Evolutionary conservation across 2,113 vertebrate species (phyloP), one percentile per base, ranked within the genome.

Genomic region (Odontesthes bonariensis): DNA sequence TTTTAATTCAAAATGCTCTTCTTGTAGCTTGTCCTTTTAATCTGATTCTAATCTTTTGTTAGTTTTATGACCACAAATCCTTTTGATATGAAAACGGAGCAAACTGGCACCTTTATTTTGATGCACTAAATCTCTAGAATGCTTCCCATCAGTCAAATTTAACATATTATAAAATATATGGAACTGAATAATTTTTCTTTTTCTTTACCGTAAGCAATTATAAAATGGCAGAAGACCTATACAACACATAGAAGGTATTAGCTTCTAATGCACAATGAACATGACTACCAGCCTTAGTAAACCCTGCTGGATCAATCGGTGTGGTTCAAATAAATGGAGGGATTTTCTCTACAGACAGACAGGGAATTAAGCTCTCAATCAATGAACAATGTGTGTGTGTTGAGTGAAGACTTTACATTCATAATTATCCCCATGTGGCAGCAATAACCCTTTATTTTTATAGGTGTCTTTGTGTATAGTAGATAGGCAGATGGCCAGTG

Each of bases 351-450:
- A 65, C 65, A 83, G 86, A 88, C 86, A 83, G 74, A 90, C 52
- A 14, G 53, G 35, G 79, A 85, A 87, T 87, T 82, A 86, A 86
- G 63, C 75, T 79, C 76, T 88, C 75, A 86, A 86, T 93, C 86
- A 93, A 89, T 89, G 86, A 77, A 52, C 70, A 64, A 44, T 57
- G 65, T 55, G 60, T 63, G 78, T 62, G 47, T 75, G 59, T 46
- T 78, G 79, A 88, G 62, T 71, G 72, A 87, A 79, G 79, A 73
- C 51, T 65, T 79, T 44, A 53, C 53, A 49, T 62, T 81, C 72
- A 77, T 85, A 82, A 91, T 86, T 82, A 86, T 86, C 69, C 68
- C 79, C 22, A 66, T 81, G 73, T 88, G 81, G 46, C 65, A 72
- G 79, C 52, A 81, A 69, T 74, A 69, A 65, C 59, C 55, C 54